Evolutionary conservation across 2,113 vertebrate species (phyloP).

Genomic region (Aptenodytes forsteri): DNA sequence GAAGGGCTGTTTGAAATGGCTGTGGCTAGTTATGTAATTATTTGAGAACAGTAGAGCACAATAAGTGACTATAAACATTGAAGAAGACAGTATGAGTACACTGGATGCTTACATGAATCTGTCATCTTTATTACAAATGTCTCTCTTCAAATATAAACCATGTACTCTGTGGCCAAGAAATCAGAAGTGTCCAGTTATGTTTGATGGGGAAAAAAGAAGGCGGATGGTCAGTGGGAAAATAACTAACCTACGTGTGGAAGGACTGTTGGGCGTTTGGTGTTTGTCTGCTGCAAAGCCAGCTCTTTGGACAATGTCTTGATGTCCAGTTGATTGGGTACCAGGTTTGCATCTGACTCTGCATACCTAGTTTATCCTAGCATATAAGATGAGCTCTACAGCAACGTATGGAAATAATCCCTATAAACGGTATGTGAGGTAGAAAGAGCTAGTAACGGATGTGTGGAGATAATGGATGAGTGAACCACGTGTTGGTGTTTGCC

Average conservation of each 20-base stretch:
- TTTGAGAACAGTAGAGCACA: constrained; percentile 50
- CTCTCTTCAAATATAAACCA: not conserved
- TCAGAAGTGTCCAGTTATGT: not conserved
- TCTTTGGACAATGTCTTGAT: not conserved
- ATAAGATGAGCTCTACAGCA: not conserved
- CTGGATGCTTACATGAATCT: constrained; percentile 10
- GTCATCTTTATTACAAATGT: constrained; percentile 14
- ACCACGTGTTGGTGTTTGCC: not conserved
- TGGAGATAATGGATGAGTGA: not conserved
- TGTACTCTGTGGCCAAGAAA: not conserved
- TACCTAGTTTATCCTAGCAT: not conserved
- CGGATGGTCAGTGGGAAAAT: not conserved
- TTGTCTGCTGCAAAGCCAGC: not conserved
- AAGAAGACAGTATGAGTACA: constrained; percentile 44
- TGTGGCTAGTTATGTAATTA: constrained; percentile 49
- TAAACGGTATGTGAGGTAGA: not conserved
- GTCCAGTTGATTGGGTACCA: not conserved
- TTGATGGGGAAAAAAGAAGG: not conserved
- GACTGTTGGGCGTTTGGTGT: not conserved
- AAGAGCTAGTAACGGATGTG: not conserved
- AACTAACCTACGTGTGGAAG: not conserved
- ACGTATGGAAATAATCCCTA: not conserved
- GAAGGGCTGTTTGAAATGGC: constrained; percentile 53
- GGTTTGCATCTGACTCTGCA: not conserved
- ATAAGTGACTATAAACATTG: constrained; percentile 46